phyloP scores from a whole-genome alignment of 2,888 invertebrate genomes.

The Drosophila mercatorum region DNA sequence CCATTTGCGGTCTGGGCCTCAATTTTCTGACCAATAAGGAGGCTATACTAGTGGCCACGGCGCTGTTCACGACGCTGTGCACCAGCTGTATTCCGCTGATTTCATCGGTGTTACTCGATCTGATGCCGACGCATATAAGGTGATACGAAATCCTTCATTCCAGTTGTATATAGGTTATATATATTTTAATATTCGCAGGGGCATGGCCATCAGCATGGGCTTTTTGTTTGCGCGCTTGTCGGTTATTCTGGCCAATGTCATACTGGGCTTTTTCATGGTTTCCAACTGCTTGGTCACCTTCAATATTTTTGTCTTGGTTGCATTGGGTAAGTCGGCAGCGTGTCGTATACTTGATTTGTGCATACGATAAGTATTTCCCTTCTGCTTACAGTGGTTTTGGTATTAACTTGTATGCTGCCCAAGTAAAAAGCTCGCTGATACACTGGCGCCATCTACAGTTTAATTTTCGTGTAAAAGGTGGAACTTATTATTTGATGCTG shows the following conservation, averaged over 20 bases:
- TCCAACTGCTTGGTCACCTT: conserved; percentile 28
- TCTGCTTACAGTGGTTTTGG: background rate
- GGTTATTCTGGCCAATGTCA: conserved; percentile 14
- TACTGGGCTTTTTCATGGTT: conserved; percentile 31
- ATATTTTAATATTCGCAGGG: conserved; percentile 29
- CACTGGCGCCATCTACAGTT: conserved; percentile 2
- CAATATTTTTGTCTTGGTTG: conserved; percentile 22
- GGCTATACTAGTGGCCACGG: conserved; percentile 18
- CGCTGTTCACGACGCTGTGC: conserved; percentile 18
- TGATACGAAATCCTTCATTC: conserved; percentile 2
- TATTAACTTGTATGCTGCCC: conserved; percentile 2
- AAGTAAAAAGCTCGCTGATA: background rate
- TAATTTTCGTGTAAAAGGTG: background rate
- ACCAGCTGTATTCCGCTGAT: conserved; percentile 18
- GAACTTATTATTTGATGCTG: too few species aligned
- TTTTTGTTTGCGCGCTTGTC: conserved; percentile 25
- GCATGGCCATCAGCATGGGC: conserved; percentile 25
- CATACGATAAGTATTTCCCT: background rate
- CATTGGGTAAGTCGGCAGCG: conserved; percentile 18
- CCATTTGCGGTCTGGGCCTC: conserved; percentile 11
- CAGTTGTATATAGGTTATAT: background rate
- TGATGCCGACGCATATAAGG: conserved; percentile 60
- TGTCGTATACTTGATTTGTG: background rate
- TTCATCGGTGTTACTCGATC: conserved; percentile 26
- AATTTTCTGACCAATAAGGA: conserved; percentile 11